These are phyloP conservation scores for Troides oblongomaculatus DNA, from an alignment of 2,888 invertebrate species.

Conservation along the genomic window DNA sequence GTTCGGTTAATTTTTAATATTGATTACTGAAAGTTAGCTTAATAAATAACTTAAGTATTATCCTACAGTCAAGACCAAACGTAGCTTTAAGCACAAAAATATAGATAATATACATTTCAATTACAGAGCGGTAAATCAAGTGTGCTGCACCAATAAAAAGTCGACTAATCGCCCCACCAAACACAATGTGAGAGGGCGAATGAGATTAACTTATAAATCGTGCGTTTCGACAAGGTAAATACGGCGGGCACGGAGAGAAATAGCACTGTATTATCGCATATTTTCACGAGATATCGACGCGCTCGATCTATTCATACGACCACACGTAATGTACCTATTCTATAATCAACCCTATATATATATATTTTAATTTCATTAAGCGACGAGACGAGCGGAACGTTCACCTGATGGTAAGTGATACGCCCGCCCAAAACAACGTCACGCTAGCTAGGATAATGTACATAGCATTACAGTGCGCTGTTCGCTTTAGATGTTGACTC, in stretches of 20 bases:
- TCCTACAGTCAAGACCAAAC: neutral
- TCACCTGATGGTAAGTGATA: neutral
- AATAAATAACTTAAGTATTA: neutral
- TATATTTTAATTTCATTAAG: neutral
- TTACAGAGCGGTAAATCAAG: slow-evolving; percentile 37
- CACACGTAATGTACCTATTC: slow-evolving; percentile 43
- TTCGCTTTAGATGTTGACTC: too few relatives aligned
- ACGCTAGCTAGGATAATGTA: too few relatives aligned
- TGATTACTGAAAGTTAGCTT: slow-evolving; percentile 7
- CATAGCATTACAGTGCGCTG: too few relatives aligned
- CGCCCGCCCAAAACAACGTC: too few relatives aligned
- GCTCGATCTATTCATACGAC: slow-evolving; percentile 42
- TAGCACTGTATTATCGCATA: slow-evolving; percentile 37
- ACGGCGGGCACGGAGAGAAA: slow-evolving; percentile 32
- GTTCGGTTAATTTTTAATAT: slow-evolving; percentile 15
- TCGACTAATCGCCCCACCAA: slow-evolving; percentile 33
- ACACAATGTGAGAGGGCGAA: slow-evolving; percentile 32
- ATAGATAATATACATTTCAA: slow-evolving; percentile 36
- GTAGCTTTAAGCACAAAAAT: slow-evolving; percentile 32
- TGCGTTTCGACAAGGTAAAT: slow-evolving; percentile 38
- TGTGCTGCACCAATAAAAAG: slow-evolving; percentile 36
- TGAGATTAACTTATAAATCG: slow-evolving; percentile 48
- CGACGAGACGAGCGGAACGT: neutral
- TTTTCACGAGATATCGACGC: slow-evolving; percentile 41
- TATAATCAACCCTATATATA: slow-evolving; percentile 35